A percentile compares a stretch with the other conserved stretches of the same genome.
Evolutionary conservation across 1,140 invertebrate species (phyloP).

Genomic region (Portunus trituberculatus): DNA sequence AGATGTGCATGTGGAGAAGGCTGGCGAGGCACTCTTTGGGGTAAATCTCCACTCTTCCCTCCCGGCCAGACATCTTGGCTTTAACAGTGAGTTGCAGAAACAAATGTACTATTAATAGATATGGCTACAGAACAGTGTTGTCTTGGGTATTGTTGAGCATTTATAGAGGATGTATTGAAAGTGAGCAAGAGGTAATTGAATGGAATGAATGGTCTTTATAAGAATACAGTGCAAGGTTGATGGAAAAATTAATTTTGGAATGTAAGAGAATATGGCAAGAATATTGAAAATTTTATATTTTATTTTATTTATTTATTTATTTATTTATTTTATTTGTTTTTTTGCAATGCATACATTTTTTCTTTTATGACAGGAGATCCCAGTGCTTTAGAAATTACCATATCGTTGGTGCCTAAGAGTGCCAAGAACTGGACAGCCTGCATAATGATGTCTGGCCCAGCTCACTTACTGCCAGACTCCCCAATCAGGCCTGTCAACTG

Average conservation of each 20-base stretch:
- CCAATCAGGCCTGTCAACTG: conserved; percentile 55
- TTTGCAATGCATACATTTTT: background rate
- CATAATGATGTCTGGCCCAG: conserved; percentile 57
- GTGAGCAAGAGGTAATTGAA: too few relatives aligned
- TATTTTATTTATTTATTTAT: background rate
- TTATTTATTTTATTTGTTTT: background rate
- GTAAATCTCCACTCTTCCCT: conserved; percentile 35
- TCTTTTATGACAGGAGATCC: conserved; percentile 46
- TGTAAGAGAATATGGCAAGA: background rate
- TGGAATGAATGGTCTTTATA: too few relatives aligned
- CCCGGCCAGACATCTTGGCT: conserved; percentile 47
- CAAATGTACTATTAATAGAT: background rate
- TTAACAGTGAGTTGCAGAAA: conserved; percentile 49
- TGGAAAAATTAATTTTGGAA: too few relatives aligned
- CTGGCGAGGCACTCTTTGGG: background rate
- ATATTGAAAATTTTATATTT: too few relatives aligned
- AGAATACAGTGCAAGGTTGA: too few relatives aligned
- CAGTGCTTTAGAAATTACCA: conserved; percentile 62
- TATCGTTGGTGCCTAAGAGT: conserved; percentile 25
- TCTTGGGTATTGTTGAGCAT: too few relatives aligned
- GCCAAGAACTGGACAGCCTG: conserved; percentile 70
- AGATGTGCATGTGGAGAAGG: conserved; percentile 63
- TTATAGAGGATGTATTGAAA: too few relatives aligned
- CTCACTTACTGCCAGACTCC: conserved; percentile 63
- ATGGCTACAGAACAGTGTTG: too few relatives aligned